Conservation (phyloP, 2,797 vertebrate species). For the Syngnathus rostellatus region DNA sequence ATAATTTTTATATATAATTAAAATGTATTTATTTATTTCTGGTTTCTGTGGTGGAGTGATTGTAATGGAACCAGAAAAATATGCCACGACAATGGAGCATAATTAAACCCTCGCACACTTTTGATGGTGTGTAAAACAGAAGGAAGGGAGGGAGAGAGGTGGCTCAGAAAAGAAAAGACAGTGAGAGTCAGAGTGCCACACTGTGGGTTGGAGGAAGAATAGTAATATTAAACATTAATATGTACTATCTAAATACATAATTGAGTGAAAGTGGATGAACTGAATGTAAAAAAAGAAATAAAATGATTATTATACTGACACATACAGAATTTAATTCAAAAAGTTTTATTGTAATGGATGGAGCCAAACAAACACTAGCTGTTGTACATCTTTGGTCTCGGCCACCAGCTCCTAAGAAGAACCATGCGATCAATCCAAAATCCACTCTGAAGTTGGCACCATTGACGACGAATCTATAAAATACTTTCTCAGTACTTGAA, state of each 20-base stretch:
- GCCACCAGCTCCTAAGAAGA: too few relatives aligned
- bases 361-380: too few relatives aligned
- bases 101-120: slow-evolving; percentile 50
- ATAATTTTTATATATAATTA: slow-evolving; percentile 8
- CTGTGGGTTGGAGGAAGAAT: slow-evolving; percentile 68
- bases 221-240: background rate
- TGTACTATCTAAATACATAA: background rate
- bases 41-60: slow-evolving; percentile 55
- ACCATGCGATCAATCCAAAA: too few relatives aligned
- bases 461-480: too few relatives aligned
- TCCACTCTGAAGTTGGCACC: too few relatives aligned
- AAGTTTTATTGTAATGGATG: too few relatives aligned
- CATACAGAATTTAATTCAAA: too few relatives aligned
- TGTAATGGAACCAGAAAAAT: slow-evolving; percentile 58
- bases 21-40: slow-evolving; percentile 35
- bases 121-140: slow-evolving; percentile 51
- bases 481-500: background rate
- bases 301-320: too few relatives aligned
- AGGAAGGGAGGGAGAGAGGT: slow-evolving; percentile 33
- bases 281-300: too few relatives aligned
- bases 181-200: slow-evolving; percentile 55
- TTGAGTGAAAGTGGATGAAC: background rate
- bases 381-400: too few relatives aligned
- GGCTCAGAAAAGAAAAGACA: slow-evolving; percentile 39
- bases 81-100: slow-evolving; percentile 47